Conservation (phyloP, 2,113 vertebrate species). For the Dipodomys spectabilis region DNA sequence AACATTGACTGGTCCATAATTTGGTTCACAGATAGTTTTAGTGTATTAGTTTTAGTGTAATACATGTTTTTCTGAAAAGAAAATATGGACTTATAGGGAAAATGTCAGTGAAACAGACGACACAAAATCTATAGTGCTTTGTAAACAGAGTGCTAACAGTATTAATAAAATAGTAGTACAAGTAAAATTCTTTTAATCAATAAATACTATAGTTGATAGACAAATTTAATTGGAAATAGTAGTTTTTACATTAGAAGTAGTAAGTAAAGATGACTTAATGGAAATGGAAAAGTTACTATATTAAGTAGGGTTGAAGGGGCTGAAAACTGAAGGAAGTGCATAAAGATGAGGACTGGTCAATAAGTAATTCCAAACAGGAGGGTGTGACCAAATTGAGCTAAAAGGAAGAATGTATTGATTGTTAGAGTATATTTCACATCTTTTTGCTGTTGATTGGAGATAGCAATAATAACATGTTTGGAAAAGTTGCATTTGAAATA, state of each 20-base stretch:
- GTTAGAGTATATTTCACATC: neutral
- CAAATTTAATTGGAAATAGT: constrained; percentile 22
- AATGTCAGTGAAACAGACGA: neutral
- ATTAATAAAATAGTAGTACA: constrained; percentile 10
- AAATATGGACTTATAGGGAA: too few species aligned
- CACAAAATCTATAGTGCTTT: neutral
- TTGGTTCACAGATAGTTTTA: neutral
- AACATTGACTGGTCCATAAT: neutral
- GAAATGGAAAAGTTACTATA: neutral
- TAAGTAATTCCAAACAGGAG: neutral
- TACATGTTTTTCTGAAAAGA: neutral
- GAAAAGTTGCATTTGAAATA: neutral
- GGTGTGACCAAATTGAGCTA: neutral
- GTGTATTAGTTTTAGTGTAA: constrained; percentile 13
- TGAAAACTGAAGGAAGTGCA: neutral
- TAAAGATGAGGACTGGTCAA: neutral
- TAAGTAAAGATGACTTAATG: neutral
- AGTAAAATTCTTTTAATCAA: neutral
- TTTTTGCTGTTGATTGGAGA: neutral
- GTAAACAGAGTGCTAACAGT: neutral
- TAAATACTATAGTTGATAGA: neutral
- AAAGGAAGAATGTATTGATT: neutral
- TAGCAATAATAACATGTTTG: neutral
- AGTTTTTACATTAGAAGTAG: constrained; percentile 1
- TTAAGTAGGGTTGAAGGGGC: neutral